A percentile compares a stretch with the other conserved stretches of the same genome.
These are phyloP conservation scores for Myotis davidii DNA, from an alignment of 2,113 vertebrate species.

Conservation along the genomic window DNA sequence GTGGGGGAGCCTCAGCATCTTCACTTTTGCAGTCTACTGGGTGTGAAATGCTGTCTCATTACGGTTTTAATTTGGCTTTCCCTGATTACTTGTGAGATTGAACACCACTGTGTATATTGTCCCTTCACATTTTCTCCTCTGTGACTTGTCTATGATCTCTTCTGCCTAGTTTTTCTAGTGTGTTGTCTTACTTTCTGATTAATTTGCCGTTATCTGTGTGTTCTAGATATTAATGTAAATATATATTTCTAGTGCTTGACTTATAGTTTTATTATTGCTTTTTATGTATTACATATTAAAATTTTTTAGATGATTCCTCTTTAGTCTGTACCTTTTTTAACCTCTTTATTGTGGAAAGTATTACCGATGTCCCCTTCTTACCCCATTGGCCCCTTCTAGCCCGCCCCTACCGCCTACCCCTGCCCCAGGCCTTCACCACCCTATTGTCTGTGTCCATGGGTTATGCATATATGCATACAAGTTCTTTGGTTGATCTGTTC, in stretches of 20 bases:
- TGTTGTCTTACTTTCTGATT: constrained; percentile 3
- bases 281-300: background rate
- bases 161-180: background rate
- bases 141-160: background rate
- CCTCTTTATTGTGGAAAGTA: no score
- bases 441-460: no score
- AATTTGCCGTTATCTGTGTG: background rate
- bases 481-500: no score
- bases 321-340: background rate
- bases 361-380: no score
- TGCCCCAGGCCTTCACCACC: no score
- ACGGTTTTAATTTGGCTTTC: constrained; percentile 53
- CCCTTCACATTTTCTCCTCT: background rate
- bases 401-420: no score
- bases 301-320: background rate
- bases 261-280: background rate
- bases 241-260: background rate
- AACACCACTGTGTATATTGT: background rate
- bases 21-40: constrained; percentile 6
- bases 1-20: background rate
- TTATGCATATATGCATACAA: no score
- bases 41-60: constrained; percentile 49
- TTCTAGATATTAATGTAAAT: background rate
- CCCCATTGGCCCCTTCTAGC: no score
- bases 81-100: constrained; percentile 48